A percentile compares a stretch with the other conserved stretches of the same genome.
Conservation (phyloP, 2,113 vertebrate genomes). For the Bubo blakistoni region DNA sequence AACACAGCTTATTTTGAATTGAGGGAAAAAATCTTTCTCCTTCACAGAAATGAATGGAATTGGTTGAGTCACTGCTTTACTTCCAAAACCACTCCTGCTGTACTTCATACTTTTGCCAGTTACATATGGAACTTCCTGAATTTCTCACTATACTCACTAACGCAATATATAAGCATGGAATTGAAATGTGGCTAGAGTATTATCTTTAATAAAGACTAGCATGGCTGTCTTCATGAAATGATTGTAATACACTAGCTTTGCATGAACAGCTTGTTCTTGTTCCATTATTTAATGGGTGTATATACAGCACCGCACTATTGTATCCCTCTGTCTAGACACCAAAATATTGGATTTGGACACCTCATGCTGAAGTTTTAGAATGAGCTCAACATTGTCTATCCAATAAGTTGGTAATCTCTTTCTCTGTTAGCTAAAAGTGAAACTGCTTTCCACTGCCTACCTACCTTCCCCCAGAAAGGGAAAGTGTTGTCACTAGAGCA, state of each 20-base stretch:
- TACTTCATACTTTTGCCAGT: background rate
- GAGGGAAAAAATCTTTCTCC: background rate
- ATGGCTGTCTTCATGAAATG: background rate
- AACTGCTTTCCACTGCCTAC: background rate
- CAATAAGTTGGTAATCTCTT: background rate
- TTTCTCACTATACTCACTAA: background rate
- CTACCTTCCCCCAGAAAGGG: background rate
- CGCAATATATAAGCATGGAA: background rate
- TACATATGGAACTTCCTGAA: background rate
- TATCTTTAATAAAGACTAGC: background rate
- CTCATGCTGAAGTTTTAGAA: background rate
- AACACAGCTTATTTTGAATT: conserved; percentile 15
- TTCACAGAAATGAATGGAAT: background rate
- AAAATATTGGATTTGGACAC: background rate
- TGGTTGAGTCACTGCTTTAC: background rate
- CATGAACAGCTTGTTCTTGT: background rate
- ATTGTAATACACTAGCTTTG: background rate
- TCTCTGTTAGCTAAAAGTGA: background rate
- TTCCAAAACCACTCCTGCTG: background rate
- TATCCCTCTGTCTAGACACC: background rate
- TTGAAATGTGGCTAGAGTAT: background rate
- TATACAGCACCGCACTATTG: background rate
- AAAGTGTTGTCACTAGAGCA: background rate
- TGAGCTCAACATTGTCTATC: background rate
- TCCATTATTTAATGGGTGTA: background rate